Base-by-base conservation (phyloP, 1,140 invertebrate genomes). In the Halyomorpha halys region DNA sequence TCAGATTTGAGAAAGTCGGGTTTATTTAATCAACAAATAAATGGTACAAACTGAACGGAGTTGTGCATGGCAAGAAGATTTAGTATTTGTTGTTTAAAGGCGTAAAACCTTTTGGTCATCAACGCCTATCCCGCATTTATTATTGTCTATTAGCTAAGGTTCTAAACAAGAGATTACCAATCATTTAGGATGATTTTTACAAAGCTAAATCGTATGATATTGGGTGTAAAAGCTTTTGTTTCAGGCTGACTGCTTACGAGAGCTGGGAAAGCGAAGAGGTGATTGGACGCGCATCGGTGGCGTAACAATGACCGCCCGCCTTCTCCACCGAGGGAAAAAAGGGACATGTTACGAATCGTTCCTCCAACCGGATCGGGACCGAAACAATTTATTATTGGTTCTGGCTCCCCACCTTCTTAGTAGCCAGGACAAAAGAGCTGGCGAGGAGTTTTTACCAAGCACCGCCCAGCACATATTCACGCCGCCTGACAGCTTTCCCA, bases 371-470 rank as follows among this genome's bases (percentile, higher is more conserved):
- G 53, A 64, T 49, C 62, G 62, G 53, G 49, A 64, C 62, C 62
- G 62, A 64, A 64, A 64, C 62, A 64, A 64, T 64, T 64, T 64
- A 64, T 64, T 64, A 64, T 64, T 64, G 62, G 62, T 64, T 64
- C 62, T 64, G 62, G 45, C 27, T 44, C 53, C 49, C 45, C 49
- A 16, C 23, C 18, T 59, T 49, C 62, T 39, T 14, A 23, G 62
- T 44, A 19, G 23, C 23, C 16, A 21, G 61, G 30, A 16, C 14
- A 45, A 49, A 25, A 49, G 44, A 47, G 61, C 23, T 62, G 6
- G 6, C 25, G 39, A 44, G 53, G 27, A 47, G 49, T 64, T 64
- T 64, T 64, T 64, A 64, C 62, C 62, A 64, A 64, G 62, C 62
- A 64, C 62, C 18, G 49, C 62, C 62, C 30, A 64, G 62, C 62